Conservation (phyloP, 2,888 invertebrate genomes). For the Drosophila sordidapex region DNA sequence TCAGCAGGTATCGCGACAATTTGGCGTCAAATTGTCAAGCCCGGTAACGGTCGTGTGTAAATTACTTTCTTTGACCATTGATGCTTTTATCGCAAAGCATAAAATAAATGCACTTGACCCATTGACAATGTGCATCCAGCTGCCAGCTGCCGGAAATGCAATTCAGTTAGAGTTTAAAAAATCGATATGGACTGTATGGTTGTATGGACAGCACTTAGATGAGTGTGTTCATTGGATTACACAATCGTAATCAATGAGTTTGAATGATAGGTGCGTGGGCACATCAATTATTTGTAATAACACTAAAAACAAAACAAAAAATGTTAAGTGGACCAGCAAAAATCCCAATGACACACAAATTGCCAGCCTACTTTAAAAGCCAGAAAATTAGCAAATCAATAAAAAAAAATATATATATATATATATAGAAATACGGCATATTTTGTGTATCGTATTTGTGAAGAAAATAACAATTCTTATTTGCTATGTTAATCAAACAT, state of each 20-base stretch:
- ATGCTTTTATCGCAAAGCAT: not conserved
- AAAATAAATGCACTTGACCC: constrained; percentile 3
- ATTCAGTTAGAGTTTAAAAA: constrained; percentile 14
- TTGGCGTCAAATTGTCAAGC: constrained; percentile 4
- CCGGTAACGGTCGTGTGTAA: constrained; percentile 20
- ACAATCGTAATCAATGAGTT: constrained; percentile 54
- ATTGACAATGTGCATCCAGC: not conserved
- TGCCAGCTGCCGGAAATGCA: constrained; percentile 26
- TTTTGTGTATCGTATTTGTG: not conserved
- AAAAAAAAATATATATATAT: constrained; percentile 3
- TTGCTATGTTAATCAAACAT: too few relatives aligned
- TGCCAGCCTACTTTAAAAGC: constrained; percentile 10
- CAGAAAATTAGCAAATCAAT: constrained; percentile 11
- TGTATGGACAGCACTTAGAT: constrained; percentile 53
- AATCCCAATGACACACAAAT: constrained; percentile 51
- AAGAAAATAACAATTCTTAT: not conserved
- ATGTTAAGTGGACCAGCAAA: constrained; percentile 15
- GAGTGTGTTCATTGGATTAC: constrained; percentile 20
- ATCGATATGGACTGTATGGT: constrained; percentile 24
- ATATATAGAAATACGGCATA: not conserved
- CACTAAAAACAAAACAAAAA: not conserved
- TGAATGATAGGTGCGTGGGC: constrained; percentile 51
- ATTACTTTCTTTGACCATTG: constrained; percentile 33
- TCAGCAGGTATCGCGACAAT: constrained; percentile 1
- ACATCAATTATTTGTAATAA: constrained; percentile 26